phyloP scores from a whole-genome alignment of 1,140 invertebrate genomes.

The Pseudomyrmex sp. region DNA sequence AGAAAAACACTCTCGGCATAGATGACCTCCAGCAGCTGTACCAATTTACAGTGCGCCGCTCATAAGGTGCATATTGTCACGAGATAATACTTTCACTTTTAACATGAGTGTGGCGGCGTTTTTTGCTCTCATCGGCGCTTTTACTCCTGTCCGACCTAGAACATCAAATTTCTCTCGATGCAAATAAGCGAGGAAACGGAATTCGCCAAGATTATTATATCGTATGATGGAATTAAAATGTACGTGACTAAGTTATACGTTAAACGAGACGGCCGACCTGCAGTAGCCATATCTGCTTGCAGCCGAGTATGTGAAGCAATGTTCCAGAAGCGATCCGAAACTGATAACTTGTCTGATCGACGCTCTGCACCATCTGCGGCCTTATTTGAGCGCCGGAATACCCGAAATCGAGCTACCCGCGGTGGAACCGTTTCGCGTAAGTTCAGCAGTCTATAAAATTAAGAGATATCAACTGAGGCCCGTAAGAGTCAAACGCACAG shows the following conservation, averaged over 20 bases:
- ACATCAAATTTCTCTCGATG: constrained; percentile 30
- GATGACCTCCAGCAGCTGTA: constrained; percentile 16
- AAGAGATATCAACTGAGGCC: not conserved
- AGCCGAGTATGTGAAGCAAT: constrained; percentile 91
- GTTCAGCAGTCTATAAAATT: constrained; percentile 45
- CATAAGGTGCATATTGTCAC: constrained; percentile 29
- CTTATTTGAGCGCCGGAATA: constrained; percentile 89
- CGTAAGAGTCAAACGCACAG: too few species aligned
- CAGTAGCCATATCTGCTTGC: constrained; percentile 72
- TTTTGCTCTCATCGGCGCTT: constrained; percentile 38
- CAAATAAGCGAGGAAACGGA: not conserved
- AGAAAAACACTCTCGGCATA: not conserved
- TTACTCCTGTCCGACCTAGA: constrained; percentile 17
- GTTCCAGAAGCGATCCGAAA: constrained; percentile 88
- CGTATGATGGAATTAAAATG: not conserved
- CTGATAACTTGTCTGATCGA: constrained; percentile 87
- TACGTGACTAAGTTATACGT: not conserved
- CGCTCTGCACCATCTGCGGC: constrained; percentile 88
- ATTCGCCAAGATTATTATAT: not conserved
- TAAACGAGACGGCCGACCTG: not conserved
- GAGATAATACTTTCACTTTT: constrained; percentile 59
- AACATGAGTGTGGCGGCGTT: constrained; percentile 23
- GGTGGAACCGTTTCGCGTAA: constrained; percentile 89
- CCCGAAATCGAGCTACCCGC: constrained; percentile 89
- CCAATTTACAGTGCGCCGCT: constrained; percentile 12